Base-by-base conservation (phyloP, 2,797 vertebrate species). In the Rhinella marina region DNA sequence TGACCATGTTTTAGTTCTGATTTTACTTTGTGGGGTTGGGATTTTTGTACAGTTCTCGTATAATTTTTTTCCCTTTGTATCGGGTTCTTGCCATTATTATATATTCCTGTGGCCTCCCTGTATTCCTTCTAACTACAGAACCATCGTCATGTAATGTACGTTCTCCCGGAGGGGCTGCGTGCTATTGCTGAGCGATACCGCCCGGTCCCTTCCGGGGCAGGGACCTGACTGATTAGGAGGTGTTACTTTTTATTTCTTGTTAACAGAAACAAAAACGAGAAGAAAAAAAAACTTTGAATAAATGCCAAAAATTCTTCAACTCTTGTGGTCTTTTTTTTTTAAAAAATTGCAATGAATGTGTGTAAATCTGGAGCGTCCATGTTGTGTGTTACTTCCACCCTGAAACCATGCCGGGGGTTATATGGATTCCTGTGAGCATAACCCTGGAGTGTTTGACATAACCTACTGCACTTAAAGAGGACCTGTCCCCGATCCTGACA, bases 221-320 rank as follows among this genome's bases (percentile, higher is more conserved):
- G 73, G 52, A 17, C 9, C 80, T 81, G 70, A 50, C 66, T 81
- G 50, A 57, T 41, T 75, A 41, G 87, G 83, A 41, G 66, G 48
- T 54, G 77, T 68, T 66, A n/a, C 76, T 66, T 88, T 72, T 88
- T 72, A 81, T 32, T 56, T 62, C 70, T 88, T 80, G 56, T 75
- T 85, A 85, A 73, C 56, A 73, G 84, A 85, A 81, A 29, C 32
- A 81, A 79, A 12, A 68, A 79, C 41, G 41, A 41, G 41, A 41
- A 41, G 7, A 41, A 61, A 61, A 61, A 73, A 72, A 88, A 84
- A 84, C 62, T 62, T 85, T 88, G 19, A 88, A 88, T 88, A 88
- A 88, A 88, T 52, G 41, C 68, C 66, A 88, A 88, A 41, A 88
- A 81, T 81, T 77, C 68, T 73, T 23, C 17, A 81, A 62, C n/a